Percentiles rank a stretch among this genome's conserved stretches.
phyloP scores from a whole-genome alignment of 2,113 vertebrate genomes.

The Cottus gobio region DNA sequence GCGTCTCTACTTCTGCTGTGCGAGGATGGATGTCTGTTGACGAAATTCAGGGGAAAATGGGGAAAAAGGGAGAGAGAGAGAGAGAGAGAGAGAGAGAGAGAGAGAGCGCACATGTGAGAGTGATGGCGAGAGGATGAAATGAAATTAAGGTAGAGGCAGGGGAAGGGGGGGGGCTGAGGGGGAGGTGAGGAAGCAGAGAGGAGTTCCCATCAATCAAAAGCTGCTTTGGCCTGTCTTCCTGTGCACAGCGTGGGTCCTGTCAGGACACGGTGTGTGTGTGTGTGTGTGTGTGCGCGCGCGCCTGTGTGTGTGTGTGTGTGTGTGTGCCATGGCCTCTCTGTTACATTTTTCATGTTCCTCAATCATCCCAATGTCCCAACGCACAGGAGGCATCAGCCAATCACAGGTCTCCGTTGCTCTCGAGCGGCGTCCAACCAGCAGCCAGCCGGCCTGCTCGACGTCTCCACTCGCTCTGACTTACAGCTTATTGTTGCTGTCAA shows the following conservation, averaged over 20 bases:
- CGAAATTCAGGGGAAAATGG: not conserved
- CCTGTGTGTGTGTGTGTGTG: slow-evolving; percentile 11
- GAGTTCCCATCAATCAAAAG: slow-evolving; percentile 72
- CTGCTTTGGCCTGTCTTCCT: slow-evolving; percentile 64
- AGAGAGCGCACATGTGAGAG: slow-evolving; percentile 30
- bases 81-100: slow-evolving; percentile 10
- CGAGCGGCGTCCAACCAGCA: not conserved
- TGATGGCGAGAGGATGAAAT: slow-evolving; percentile 46
- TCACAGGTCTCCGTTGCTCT: slow-evolving; percentile 27
- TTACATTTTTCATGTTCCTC: slow-evolving; percentile 46
- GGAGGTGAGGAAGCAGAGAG: slow-evolving; percentile 15
- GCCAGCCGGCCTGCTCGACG: not conserved
- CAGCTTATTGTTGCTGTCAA: slow-evolving; percentile 34
- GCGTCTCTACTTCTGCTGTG: slow-evolving; percentile 1
- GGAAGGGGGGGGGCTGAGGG: not conserved
- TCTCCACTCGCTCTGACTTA: slow-evolving; percentile 30
- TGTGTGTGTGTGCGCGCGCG: slow-evolving; percentile 7
- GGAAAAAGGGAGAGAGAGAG: not conserved
- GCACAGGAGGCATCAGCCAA: slow-evolving; percentile 37
- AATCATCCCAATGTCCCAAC: slow-evolving; percentile 52
- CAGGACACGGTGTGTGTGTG: slow-evolving; percentile 50
- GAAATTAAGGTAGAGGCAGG: slow-evolving; percentile 53
- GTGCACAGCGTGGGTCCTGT: slow-evolving; percentile 39
- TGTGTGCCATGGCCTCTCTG: slow-evolving; percentile 40
- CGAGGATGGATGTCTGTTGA: slow-evolving; percentile 23